Evolutionary conservation across 2,797 vertebrate species (phyloP).

Genomic region (Pelochelys cantorii): DNA sequence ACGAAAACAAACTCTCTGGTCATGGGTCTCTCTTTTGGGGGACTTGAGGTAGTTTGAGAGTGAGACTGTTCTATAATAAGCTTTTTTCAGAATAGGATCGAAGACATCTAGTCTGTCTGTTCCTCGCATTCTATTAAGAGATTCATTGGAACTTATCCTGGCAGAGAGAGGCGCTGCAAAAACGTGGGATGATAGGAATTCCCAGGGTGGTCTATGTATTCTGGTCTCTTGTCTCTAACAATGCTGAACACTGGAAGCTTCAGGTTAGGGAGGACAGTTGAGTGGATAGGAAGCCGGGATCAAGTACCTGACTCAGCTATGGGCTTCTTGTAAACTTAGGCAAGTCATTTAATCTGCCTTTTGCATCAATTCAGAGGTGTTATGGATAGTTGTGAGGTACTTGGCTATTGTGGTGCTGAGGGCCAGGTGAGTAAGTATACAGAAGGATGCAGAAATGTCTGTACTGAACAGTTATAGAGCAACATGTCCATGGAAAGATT

Average conservation of each 20-base stretch:
- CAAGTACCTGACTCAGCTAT: background rate
- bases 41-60: background rate
- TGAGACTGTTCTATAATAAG: background rate
- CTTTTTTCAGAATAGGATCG: background rate
- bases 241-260: background rate
- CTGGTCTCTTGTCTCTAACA: background rate
- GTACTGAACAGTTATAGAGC: background rate
- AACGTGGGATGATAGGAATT: background rate
- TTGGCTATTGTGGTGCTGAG: background rate
- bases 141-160: background rate
- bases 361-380: background rate
- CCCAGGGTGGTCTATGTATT: background rate
- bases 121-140: background rate
- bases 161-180: background rate
- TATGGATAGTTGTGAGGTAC: background rate
- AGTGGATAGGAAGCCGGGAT: background rate
- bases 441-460: background rate
- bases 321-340: background rate
- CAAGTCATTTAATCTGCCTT: background rate
- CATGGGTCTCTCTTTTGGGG: constrained; percentile 4
- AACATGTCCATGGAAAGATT: background rate
- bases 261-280: background rate
- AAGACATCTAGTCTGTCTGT: background rate
- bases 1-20: constrained; percentile 15
- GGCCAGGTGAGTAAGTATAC: background rate